Evolutionary conservation across 2,797 vertebrate species (phyloP).

Genomic region (Ambastaia sidthimunki): DNA sequence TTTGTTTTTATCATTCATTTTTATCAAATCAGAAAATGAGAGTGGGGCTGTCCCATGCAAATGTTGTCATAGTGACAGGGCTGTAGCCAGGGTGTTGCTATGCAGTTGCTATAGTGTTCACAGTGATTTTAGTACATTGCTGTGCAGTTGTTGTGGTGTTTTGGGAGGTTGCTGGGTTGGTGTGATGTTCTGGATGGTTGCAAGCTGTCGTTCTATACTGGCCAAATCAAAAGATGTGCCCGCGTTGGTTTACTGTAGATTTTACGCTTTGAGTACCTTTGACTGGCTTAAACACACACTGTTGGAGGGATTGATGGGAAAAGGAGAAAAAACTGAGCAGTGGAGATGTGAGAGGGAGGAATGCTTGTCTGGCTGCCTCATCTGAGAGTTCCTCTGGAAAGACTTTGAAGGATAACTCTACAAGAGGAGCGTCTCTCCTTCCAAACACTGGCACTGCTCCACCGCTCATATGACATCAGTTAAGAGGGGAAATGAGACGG

Average conservation of each 20-base stretch:
- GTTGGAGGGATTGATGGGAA: constrained; percentile 43
- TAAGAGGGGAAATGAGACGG: constrained; percentile 45
- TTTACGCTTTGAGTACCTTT: constrained; percentile 32
- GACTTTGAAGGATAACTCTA: constrained; percentile 41
- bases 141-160: background rate
- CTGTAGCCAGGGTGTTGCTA: background rate
- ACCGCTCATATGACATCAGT: constrained; percentile 51
- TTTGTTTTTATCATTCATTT: background rate
- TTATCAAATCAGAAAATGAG: background rate
- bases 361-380: constrained; percentile 45
- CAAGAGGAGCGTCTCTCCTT: constrained; percentile 24
- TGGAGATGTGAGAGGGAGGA: constrained; percentile 47
- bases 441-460: constrained; percentile 35
- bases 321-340: constrained; percentile 19
- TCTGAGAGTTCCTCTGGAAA: constrained; percentile 40
- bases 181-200: background rate
- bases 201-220: background rate
- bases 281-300: constrained; percentile 18
- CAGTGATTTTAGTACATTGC: no score
- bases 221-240: background rate
- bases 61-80: background rate
- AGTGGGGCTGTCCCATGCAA: background rate
- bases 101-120: background rate
- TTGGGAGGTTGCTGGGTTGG: background rate
- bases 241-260: background rate